phyloP scores from a whole-genome alignment of 1,140 invertebrate genomes.

The Saxidomus purpurata region DNA sequence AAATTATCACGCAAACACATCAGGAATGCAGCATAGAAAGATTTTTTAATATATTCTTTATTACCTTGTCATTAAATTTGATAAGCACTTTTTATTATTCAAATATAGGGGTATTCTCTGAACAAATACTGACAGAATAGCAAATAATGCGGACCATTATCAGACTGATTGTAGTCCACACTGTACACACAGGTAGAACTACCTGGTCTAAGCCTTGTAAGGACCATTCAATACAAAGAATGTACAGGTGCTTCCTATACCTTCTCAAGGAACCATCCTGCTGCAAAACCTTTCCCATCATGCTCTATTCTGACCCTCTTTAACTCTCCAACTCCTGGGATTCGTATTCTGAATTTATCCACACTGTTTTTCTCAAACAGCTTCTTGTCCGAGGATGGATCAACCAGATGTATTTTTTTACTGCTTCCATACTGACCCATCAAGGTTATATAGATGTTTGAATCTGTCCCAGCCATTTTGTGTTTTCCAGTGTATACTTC shows the following conservation, averaged over 20 bases:
- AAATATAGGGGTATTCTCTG: no score
- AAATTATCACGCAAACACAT: no score
- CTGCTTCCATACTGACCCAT: conserved; percentile 77
- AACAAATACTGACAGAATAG: no score
- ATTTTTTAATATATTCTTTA: no score
- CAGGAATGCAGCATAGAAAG: no score
- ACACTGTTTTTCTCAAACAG: conserved; percentile 73
- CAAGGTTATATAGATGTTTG: conserved; percentile 81
- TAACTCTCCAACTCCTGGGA: conserved; percentile 81
- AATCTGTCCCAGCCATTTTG: conserved; percentile 80
- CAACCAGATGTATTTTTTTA: conserved; percentile 77
- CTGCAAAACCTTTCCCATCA: conserved; percentile 74
- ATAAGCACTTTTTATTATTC: no score
- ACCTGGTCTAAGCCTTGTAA: no score
- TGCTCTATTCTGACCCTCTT: conserved; percentile 82
- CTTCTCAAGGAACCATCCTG: conserved; percentile 79
- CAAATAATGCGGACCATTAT: no score
- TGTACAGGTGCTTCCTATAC: conserved; percentile 72
- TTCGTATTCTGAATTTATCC: conserved; percentile 71
- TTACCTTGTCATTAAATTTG: no score
- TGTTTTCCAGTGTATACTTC: conserved; percentile 80
- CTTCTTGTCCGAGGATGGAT: conserved; percentile 75
- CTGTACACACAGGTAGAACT: no score
- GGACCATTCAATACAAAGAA: no score
- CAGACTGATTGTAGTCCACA: no score